A percentile compares a stretch with the other conserved stretches of the same genome.
Conservation (phyloP, 2,888 invertebrate species). For the Cheilosia soror region DNA sequence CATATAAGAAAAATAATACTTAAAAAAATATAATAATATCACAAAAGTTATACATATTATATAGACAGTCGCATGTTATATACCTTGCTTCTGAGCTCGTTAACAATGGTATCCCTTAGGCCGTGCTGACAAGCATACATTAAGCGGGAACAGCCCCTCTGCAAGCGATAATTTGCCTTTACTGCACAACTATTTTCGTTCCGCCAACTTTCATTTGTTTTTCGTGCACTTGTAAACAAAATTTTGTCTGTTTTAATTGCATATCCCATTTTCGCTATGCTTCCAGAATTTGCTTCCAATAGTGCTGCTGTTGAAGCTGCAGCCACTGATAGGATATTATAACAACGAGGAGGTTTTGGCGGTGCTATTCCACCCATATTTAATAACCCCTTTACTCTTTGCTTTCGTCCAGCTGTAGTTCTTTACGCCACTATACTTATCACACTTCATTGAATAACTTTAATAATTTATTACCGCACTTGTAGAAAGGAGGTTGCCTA, state of each 20-base stretch:
- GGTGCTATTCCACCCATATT: constrained; percentile 70
- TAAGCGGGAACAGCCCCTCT: constrained; percentile 91
- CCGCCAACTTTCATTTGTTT: constrained; percentile 55
- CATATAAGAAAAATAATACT: background rate
- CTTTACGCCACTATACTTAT: constrained; percentile 62
- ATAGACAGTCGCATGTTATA: constrained; percentile 13
- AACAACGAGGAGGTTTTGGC: constrained; percentile 70
- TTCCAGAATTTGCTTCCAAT: constrained; percentile 42
- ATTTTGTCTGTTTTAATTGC: constrained; percentile 59
- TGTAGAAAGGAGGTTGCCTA: constrained; percentile 30
- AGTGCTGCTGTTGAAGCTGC: constrained; percentile 28
- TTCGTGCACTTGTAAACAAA: constrained; percentile 52
- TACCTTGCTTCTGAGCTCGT: constrained; percentile 91
- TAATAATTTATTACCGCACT: constrained; percentile 67
- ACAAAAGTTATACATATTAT: constrained; percentile 5
- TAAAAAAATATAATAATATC: background rate
- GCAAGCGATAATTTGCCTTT: constrained; percentile 82
- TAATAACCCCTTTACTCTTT: constrained; percentile 53
- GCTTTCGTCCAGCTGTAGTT: constrained; percentile 63
- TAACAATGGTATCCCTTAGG: constrained; percentile 90
- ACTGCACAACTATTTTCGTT: constrained; percentile 49
- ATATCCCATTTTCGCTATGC: constrained; percentile 59
- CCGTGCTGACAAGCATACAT: constrained; percentile 97
- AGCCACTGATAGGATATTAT: constrained; percentile 61
- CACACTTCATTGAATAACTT: constrained; percentile 73